A percentile compares a stretch with the other conserved stretches of the same genome.
These are phyloP conservation scores for Megastigmus dorsalis DNA, from an alignment of 2,888 invertebrate genomes.

Conservation along the genomic window DNA sequence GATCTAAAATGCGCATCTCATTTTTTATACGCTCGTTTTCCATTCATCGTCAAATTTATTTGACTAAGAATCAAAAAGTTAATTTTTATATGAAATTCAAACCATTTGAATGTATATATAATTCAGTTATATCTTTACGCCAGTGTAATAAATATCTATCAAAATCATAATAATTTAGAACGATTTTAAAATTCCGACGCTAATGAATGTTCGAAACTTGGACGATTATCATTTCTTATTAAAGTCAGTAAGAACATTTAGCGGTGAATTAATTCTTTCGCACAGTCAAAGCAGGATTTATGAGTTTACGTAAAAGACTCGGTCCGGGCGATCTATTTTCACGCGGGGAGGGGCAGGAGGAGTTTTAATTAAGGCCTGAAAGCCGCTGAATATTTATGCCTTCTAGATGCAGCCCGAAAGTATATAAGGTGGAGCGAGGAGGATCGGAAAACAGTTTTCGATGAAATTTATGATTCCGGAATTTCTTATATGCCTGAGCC, in stretches of 20 bases:
- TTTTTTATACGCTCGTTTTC: too few species aligned
- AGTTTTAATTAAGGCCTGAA: slow-evolving; percentile 26
- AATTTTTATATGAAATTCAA: too few species aligned
- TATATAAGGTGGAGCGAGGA: too few species aligned
- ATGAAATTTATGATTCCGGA: slow-evolving; percentile 31
- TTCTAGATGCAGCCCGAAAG: slow-evolving; percentile 9
- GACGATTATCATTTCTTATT: too few species aligned
- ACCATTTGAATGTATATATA: too few species aligned
- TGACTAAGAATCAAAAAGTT: too few species aligned
- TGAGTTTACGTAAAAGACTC: background rate
- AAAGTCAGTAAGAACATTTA: background rate
- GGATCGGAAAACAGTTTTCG: slow-evolving; percentile 31
- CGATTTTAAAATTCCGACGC: background rate
- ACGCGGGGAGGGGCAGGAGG: background rate
- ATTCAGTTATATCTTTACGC: background rate
- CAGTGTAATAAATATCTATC: too few species aligned
- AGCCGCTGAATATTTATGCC: slow-evolving; percentile 13
- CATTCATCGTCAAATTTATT: too few species aligned
- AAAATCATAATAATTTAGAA: background rate
- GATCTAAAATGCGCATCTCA: too few species aligned
- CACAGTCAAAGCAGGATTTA: background rate
- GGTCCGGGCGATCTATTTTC: background rate
- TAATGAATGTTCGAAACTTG: too few species aligned
- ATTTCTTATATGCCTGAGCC: background rate
- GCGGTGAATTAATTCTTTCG: too few species aligned